These are phyloP conservation scores for Puffinus mauretanicus DNA, from an alignment of 2,113 vertebrate species.

Conservation along the genomic window DNA sequence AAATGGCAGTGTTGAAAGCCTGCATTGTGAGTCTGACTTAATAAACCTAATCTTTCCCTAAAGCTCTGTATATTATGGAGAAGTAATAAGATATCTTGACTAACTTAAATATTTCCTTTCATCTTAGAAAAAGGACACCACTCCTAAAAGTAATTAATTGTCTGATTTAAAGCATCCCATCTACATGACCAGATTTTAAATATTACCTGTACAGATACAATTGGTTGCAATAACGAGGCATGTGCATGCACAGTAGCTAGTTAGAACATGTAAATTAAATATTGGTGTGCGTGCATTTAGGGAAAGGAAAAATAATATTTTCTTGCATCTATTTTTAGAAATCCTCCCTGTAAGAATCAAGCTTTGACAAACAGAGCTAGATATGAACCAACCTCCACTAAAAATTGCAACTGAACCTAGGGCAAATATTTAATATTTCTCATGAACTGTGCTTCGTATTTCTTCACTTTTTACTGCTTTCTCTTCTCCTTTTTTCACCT, in stretches of 20 bases:
- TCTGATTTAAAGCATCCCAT: neutral
- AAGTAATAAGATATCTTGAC: slow-evolving; percentile 40
- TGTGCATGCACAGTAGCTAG: neutral
- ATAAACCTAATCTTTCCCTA: slow-evolving; percentile 50
- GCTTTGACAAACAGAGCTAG: neutral
- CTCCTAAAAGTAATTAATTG: slow-evolving; percentile 51
- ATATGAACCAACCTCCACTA: neutral
- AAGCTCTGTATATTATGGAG: slow-evolving; percentile 31
- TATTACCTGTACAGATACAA: neutral
- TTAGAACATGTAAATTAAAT: neutral
- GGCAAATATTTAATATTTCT: slow-evolving; percentile 16
- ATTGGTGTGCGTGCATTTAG: neutral
- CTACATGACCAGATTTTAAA: slow-evolving; percentile 29
- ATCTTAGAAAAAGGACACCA: neutral
- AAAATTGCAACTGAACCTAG: neutral
- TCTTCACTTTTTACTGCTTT: neutral
- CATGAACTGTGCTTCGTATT: neutral
- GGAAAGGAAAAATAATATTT: neutral
- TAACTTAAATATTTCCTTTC: slow-evolving; percentile 57
- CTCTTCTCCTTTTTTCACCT: neutral
- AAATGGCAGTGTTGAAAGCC: slow-evolving; percentile 54
- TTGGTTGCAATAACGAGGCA: neutral
- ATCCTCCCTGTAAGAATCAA: neutral
- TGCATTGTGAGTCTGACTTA: slow-evolving; percentile 48
- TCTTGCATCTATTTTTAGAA: neutral